Evolutionary conservation across 2,888 invertebrate species (phyloP).

Genomic region (Temnothorax rugatulus): DNA sequence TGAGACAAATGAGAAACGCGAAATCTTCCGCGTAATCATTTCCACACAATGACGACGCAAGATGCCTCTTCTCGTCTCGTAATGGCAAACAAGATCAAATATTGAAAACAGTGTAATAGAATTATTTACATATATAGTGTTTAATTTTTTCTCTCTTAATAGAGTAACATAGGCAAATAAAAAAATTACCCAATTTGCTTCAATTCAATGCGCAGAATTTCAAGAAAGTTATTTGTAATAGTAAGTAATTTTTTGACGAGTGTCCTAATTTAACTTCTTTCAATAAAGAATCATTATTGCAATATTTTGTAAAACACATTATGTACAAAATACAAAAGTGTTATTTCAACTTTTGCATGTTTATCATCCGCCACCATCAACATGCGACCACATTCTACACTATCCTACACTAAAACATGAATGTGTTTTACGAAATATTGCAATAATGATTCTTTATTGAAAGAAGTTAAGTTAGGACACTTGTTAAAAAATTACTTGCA

Average conservation of each 20-base stretch:
- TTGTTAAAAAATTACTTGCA: not conserved
- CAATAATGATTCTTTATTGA: not conserved
- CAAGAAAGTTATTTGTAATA: not conserved
- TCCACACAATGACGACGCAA: slow-evolving; percentile 76
- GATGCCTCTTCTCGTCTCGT: slow-evolving; percentile 32
- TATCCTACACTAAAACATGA: not conserved
- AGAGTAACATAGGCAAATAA: not conserved
- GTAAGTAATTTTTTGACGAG: not conserved
- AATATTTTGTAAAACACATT: not conserved
- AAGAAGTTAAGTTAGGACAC: not conserved
- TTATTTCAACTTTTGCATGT: not conserved
- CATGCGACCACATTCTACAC: not conserved
- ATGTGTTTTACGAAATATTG: not conserved
- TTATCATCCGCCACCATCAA: not conserved
- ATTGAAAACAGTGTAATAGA: not conserved
- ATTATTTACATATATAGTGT: not conserved
- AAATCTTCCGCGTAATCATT: slow-evolving; percentile 77
- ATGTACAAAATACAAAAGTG: no score
- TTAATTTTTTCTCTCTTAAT: not conserved
- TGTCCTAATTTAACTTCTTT: not conserved
- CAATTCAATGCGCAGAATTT: not conserved
- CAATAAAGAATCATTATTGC: not conserved
- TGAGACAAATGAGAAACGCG: slow-evolving; percentile 12
- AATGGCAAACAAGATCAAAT: slow-evolving; percentile 2
- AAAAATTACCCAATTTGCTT: not conserved